Evolutionary conservation across 1,140 invertebrate genomes (phyloP).

Genomic region (Zophobas morio): DNA sequence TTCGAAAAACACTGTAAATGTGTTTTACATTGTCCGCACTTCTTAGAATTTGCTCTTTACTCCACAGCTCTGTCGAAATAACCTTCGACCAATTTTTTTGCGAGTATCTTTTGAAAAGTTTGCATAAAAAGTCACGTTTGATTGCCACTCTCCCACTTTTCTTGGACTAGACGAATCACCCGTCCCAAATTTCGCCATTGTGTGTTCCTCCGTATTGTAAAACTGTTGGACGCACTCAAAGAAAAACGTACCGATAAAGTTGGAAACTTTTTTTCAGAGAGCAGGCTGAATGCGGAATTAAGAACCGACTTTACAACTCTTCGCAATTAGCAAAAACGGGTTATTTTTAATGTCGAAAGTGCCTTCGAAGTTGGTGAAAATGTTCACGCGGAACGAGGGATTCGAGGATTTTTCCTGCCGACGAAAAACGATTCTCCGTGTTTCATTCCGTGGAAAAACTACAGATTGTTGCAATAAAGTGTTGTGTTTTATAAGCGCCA

Average conservation of each 20-base stretch:
- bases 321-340: slow-evolving; percentile 25
- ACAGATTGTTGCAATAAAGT: slow-evolving; percentile 22
- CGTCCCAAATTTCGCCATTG: too few relatives aligned
- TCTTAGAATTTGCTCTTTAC: too few relatives aligned
- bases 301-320: slow-evolving; percentile 18
- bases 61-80: too few relatives aligned
- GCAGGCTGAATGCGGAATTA: slow-evolving; percentile 24
- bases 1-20: too few relatives aligned
- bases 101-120: too few relatives aligned
- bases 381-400: slow-evolving; percentile 5
- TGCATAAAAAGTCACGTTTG: too few relatives aligned
- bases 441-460: slow-evolving; percentile 11
- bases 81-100: too few relatives aligned
- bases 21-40: too few relatives aligned
- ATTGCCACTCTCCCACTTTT: too few relatives aligned
- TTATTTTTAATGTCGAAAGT: slow-evolving; percentile 27
- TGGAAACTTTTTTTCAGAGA: slow-evolving; percentile 10
- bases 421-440: background rate
- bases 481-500: slow-evolving; percentile 8
- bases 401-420: background rate
- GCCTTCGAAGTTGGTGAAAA: background rate
- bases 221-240: too few relatives aligned
- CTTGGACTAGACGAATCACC: too few relatives aligned
- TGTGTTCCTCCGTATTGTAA: too few relatives aligned
- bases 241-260: background rate